A percentile compares a stretch with the other conserved stretches of the same genome.
phyloP scores from a whole-genome alignment of 30 jellyfish, hydroid and myxozoan species.

The Aurelia coerulea region DNA sequence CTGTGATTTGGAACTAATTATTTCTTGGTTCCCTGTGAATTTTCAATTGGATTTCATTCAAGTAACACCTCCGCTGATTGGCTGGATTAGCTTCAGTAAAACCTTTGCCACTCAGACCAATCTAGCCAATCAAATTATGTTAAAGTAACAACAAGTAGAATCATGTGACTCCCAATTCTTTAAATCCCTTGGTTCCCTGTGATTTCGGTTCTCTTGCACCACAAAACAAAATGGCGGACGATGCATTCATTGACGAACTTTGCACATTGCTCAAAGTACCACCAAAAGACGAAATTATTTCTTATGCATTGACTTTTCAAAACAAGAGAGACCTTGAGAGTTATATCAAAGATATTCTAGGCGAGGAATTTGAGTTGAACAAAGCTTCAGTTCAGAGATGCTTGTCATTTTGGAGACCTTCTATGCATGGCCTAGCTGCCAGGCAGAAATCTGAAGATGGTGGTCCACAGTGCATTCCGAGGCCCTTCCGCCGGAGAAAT shows the following conservation, averaged over 20 bases:
- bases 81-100: too few species aligned
- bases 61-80: too few species aligned
- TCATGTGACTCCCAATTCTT: not conserved
- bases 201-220: not conserved
- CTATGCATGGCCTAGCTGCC: constrained; percentile 14
- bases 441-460: not conserved
- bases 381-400: constrained; percentile 23
- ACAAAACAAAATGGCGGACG: constrained; percentile 51
- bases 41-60: too few species aligned
- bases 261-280: constrained; percentile 45
- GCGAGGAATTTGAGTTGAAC: constrained; percentile 1
- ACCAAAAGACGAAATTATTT: constrained; percentile 59
- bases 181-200: constrained; percentile 18
- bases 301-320: constrained; percentile 62
- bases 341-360: constrained; percentile 43
- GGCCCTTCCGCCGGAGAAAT: too few species aligned
- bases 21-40: not conserved
- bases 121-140: too few species aligned
- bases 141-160: too few species aligned
- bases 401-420: constrained; percentile 55
- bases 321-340: constrained; percentile 59
- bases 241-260: constrained; percentile 28
- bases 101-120: too few species aligned
- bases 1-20: not conserved
- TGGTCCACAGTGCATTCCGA: too few species aligned